Base-by-base conservation (phyloP, 2,888 invertebrate species). In the Dione vanillae region DNA sequence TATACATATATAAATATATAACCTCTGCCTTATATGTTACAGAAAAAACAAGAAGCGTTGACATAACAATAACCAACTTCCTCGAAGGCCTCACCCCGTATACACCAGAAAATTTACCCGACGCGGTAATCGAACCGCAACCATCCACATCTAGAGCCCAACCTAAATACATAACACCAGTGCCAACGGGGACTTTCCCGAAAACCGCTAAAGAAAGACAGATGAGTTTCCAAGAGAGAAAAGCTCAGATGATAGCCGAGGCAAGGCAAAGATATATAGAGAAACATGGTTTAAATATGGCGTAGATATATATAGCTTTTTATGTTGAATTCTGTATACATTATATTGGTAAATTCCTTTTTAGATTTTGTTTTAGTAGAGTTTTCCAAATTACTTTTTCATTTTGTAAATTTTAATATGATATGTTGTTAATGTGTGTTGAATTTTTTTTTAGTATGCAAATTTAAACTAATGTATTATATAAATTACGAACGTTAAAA, bases 21-120 rank as follows among this genome's bases (percentile, higher is more conserved):
- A 27, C 27, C 27, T 27, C 5, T 27, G 2, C 2, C 27, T 11
- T 47, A 49, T 11, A 27, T 61, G 20, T 78, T 76, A 0, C 88
- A 97, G 97, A 94, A 62, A 91, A 93, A 83, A 97, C 97, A 2
- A 94, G 95, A 79, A 96, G 96, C 86, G 96, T 97, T 64, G 97
- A 97, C 85, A 92, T 95, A 68, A 97, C 97, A 2, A 96, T 97
- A 75, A 95, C 97, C 27, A 97, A 97, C 86, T 95, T 97, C 82
- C 91, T 97, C 64, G 97, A 97, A 82, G 97, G 97, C 51, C 93
- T 95, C 71, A 95, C 96, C 2, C 92, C 94, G n/a, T 96, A 95
- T 85, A 93, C 80, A 2, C 87, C 93, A 6, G 90, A 56, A 16
- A 40, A 11, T 11, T 37, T 89, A 77, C 73, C 78, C 19, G 70